Evolutionary conservation across 2,113 vertebrate species (phyloP).

Genomic region (Taurulus bubalis): DNA sequence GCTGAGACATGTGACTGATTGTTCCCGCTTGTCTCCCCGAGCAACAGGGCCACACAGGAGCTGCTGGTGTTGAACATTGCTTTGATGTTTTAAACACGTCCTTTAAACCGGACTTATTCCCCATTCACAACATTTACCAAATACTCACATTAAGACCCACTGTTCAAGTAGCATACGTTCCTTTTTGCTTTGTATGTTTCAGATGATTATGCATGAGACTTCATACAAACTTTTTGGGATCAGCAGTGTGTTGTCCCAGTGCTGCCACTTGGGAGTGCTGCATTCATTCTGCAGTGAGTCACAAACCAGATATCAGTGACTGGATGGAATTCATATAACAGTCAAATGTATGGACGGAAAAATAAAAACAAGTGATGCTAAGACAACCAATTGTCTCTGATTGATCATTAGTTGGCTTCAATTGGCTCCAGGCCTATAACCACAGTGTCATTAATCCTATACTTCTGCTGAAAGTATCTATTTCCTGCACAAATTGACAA

Average conservation of each 20-base stretch:
- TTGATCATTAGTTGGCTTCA: not conserved
- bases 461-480: not conserved
- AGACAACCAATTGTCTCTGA: not conserved
- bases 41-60: slow-evolving; percentile 67
- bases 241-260: slow-evolving; percentile 20
- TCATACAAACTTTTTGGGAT: not conserved
- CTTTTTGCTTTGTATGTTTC: not conserved
- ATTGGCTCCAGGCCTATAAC: not conserved
- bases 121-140: not conserved
- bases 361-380: not conserved
- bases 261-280: slow-evolving; percentile 65
- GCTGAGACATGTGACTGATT: slow-evolving; percentile 47
- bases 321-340: not conserved
- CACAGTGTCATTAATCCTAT: too few relatives aligned
- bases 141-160: not conserved
- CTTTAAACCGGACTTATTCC: not conserved
- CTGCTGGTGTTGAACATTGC: not conserved
- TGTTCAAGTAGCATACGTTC: not conserved
- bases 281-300: slow-evolving; percentile 1
- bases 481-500: not conserved
- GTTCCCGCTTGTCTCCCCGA: slow-evolving; percentile 50
- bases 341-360: not conserved
- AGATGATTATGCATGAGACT: not conserved
- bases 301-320: not conserved
- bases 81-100: slow-evolving; percentile 6